These are phyloP conservation scores for Campylomormyrus numenius DNA, from an alignment of 2,113 vertebrate species.

Conservation along the genomic window DNA sequence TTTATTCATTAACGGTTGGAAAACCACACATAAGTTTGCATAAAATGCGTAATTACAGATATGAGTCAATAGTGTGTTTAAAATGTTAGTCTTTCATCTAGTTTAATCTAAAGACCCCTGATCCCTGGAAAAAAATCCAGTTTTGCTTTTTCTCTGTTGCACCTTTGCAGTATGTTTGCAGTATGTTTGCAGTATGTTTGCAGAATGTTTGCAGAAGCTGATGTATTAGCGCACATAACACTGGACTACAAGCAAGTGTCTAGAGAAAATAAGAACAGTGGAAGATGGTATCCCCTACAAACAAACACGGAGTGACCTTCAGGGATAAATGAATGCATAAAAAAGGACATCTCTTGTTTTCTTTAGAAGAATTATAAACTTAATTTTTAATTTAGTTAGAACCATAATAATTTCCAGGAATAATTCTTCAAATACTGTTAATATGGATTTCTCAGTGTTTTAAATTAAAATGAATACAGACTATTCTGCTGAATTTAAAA, in stretches of 20 bases:
- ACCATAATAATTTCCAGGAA: background rate
- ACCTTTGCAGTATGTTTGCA: background rate
- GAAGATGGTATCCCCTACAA: background rate
- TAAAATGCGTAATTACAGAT: background rate
- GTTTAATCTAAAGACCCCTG: conserved; percentile 3
- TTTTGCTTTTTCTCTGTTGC: background rate
- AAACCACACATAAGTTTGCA: background rate
- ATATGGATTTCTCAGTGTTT: background rate
- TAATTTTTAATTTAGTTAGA: background rate
- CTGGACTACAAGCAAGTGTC: conserved; percentile 22
- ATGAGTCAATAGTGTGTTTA: background rate
- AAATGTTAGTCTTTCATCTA: background rate
- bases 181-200: too few species aligned
- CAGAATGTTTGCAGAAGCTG: background rate
- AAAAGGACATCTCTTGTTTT: background rate
- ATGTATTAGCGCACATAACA: background rate
- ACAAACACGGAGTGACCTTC: background rate
- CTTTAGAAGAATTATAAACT: background rate
- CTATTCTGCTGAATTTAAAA: too few species aligned
- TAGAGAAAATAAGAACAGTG: conserved; percentile 34
- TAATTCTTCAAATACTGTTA: background rate
- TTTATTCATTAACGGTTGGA: background rate
- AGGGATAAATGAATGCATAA: background rate
- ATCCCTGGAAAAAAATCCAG: background rate
- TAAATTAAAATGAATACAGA: background rate